These are phyloP conservation scores for Tylochromis polylepis DNA, from an alignment of 2,113 vertebrate species.

Conservation along the genomic window DNA sequence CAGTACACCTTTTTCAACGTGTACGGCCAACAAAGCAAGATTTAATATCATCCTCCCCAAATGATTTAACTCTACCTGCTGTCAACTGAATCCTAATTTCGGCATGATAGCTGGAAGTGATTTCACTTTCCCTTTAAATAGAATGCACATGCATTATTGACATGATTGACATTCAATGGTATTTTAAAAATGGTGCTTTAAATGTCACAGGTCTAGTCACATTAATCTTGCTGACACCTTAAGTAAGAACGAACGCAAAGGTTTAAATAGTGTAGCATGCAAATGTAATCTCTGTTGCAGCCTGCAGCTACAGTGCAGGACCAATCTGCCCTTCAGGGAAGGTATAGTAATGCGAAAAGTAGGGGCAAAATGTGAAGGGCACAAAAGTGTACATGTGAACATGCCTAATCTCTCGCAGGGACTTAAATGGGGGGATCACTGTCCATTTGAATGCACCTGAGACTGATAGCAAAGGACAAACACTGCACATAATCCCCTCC, in stretches of 20 bases:
- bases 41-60: conserved; percentile 12
- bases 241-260: neutral
- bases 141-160: neutral
- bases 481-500: neutral
- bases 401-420: neutral
- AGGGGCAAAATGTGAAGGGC: neutral
- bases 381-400: neutral
- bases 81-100: conserved; percentile 21
- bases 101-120: neutral
- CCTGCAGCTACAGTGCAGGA: neutral
- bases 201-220: conserved; percentile 13
- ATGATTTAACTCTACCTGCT: neutral
- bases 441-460: conserved; percentile 21
- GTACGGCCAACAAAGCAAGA: conserved; percentile 18
- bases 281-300: neutral
- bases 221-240: conserved; percentile 11
- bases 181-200: conserved; percentile 14
- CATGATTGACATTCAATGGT: conserved; percentile 33
- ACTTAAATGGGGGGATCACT: conserved; percentile 2
- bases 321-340: neutral
- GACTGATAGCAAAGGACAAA: conserved; percentile 18
- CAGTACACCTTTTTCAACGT: neutral
- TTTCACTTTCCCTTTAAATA: conserved; percentile 8
- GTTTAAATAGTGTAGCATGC: neutral
- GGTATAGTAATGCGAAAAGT: neutral